A percentile compares a stretch with the other conserved stretches of the same genome.
Conservation (phyloP, 1,140 invertebrate species). For the Teleogryllus occipitalis region DNA sequence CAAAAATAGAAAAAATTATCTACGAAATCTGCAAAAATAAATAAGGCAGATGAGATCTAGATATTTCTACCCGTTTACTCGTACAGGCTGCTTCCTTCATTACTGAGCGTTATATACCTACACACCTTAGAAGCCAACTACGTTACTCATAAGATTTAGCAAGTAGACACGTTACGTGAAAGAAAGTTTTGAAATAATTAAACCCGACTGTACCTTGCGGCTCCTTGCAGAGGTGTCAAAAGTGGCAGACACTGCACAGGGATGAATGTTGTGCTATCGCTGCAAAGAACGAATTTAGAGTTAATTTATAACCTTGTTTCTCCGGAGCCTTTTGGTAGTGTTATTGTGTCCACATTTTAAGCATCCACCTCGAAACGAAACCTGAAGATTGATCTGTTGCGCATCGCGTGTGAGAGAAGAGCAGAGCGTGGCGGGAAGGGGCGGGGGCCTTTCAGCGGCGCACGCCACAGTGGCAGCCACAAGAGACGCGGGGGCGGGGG, state of each 20-base stretch:
- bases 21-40: no score
- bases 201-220: background rate
- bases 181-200: background rate
- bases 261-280: constrained; percentile 3
- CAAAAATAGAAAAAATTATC: no score
- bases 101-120: background rate
- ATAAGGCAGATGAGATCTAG: no score
- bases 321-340: background rate
- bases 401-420: no score
- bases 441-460: no score
- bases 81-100: background rate
- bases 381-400: no score
- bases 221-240: background rate
- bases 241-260: background rate
- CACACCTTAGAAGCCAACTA: background rate
- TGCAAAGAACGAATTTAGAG: constrained; percentile 1
- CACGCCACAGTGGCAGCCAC: no score
- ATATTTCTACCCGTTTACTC: background rate
- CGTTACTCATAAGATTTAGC: background rate
- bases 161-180: background rate
- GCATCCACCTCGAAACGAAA: no score
- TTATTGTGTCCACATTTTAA: no score
- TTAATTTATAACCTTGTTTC: background rate
- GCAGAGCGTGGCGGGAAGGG: no score
- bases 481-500: no score